Evolutionary conservation across 1,140 invertebrate genomes (phyloP).

Genomic region (Drosophila pseudoananassae): DNA sequence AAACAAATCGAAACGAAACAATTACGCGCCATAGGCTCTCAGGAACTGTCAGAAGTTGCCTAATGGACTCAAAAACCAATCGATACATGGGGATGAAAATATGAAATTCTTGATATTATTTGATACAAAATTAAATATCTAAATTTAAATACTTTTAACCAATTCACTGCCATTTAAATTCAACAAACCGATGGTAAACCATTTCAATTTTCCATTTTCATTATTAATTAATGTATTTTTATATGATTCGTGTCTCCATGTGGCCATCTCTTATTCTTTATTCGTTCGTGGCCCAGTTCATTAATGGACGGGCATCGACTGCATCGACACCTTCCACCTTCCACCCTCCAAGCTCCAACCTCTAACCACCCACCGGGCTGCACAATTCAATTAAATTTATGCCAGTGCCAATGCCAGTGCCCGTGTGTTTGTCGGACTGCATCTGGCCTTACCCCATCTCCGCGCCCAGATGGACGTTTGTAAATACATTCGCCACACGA

Average conservation of each 20-base stretch:
- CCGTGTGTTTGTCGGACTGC: conserved; percentile 15
- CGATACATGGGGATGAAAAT: conserved; percentile 7
- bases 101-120: not conserved
- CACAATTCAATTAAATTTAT: conserved; percentile 74
- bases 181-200: conserved; percentile 19
- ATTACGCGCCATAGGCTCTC: conserved; percentile 50
- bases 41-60: conserved; percentile 28
- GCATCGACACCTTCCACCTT: conserved; percentile 16
- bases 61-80: conserved; percentile 39
- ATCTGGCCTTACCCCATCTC: not conserved
- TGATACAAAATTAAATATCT: not conserved
- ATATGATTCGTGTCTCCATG: conserved; percentile 1
- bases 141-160: too few species aligned
- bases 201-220: conserved; percentile 2
- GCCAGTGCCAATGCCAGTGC: conserved; percentile 70
- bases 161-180: not conserved
- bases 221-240: conserved; percentile 18
- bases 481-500: conserved; percentile 17
- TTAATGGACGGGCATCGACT: conserved; percentile 39
- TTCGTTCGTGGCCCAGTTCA: conserved; percentile 41
- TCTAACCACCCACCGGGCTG: not conserved
- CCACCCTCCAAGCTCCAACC: not conserved
- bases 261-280: conserved; percentile 2
- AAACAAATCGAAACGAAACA: conserved; percentile 52
- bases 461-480: not conserved